phyloP scores from a whole-genome alignment of 2,113 vertebrate species.

The Isurus oxyrinchus region DNA sequence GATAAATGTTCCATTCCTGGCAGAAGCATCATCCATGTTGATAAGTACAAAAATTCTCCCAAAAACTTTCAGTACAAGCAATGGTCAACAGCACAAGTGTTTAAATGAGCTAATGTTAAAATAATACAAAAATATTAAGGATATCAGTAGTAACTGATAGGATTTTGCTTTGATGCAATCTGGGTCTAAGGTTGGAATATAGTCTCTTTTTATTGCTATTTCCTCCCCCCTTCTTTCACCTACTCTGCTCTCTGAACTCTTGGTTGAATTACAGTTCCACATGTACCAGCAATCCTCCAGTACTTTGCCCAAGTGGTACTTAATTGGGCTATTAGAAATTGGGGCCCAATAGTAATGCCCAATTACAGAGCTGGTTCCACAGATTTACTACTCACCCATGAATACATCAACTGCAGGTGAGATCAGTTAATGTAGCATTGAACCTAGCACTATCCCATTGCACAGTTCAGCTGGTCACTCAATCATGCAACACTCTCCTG shows the following conservation, averaged over 20 bases:
- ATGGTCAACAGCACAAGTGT: not conserved
- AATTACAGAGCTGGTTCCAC: not conserved
- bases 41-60: not conserved
- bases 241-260: not conserved
- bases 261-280: not conserved
- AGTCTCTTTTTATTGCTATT: not conserved
- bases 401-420: not conserved
- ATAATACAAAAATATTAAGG: not conserved
- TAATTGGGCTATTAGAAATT: not conserved
- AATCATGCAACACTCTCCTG: not conserved
- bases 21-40: not conserved
- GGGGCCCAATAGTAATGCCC: not conserved
- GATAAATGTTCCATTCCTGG: not conserved
- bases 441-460: not conserved
- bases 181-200: not conserved
- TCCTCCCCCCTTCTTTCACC: not conserved
- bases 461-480: not conserved
- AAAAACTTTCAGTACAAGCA: not conserved
- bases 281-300: not conserved
- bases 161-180: not conserved
- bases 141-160: not conserved
- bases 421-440: not conserved
- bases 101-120: not conserved
- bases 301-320: too few relatives aligned
- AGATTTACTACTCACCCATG: not conserved